Conservation (phyloP, 2,888 invertebrate species). For the Gordius sp. region DNA sequence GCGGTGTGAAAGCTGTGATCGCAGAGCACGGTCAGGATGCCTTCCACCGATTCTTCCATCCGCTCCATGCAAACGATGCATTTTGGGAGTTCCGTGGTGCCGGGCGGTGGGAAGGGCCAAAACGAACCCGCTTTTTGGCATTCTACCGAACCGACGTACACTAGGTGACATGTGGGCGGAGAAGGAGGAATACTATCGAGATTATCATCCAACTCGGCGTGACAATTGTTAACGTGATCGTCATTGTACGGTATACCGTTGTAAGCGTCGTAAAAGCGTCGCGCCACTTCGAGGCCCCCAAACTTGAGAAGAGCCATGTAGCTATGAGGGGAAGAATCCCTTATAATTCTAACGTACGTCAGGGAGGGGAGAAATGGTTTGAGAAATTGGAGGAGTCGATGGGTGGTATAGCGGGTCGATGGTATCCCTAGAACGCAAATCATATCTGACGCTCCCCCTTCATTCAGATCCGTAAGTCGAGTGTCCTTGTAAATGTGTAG, state of each 20-base stretch:
- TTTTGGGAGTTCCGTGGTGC: constrained; percentile 74
- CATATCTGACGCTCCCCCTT: constrained; percentile 42
- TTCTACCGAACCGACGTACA: constrained; percentile 76
- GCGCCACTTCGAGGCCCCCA: constrained; percentile 43
- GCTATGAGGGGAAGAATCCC: constrained; percentile 62
- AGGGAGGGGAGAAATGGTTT: constrained; percentile 54
- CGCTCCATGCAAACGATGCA: constrained; percentile 80
- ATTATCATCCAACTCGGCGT: not conserved
- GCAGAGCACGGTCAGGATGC: constrained; percentile 80
- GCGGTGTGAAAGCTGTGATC: constrained; percentile 90
- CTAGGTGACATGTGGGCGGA: constrained; percentile 65
- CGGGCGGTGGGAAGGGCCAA: constrained; percentile 33
- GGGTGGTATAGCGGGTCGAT: constrained; percentile 59
- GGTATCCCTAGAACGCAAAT: constrained; percentile 67
- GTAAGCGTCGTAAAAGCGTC: constrained; percentile 66
- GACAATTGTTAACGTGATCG: not conserved
- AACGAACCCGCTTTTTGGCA: constrained; percentile 36
- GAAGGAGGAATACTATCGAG: constrained; percentile 41
- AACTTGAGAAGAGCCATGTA: constrained; percentile 87
- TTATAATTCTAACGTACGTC: constrained; percentile 61
- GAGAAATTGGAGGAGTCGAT: constrained; percentile 70
- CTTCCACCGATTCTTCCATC: constrained; percentile 82
- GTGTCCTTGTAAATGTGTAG: constrained; percentile 81
- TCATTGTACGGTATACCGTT: constrained; percentile 67
- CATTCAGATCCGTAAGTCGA: constrained; percentile 19